Evolutionary conservation across 2,113 vertebrate species (phyloP), one percentile per base, ranked within the genome.

Genomic region (Chaetodon trifascialis): DNA sequence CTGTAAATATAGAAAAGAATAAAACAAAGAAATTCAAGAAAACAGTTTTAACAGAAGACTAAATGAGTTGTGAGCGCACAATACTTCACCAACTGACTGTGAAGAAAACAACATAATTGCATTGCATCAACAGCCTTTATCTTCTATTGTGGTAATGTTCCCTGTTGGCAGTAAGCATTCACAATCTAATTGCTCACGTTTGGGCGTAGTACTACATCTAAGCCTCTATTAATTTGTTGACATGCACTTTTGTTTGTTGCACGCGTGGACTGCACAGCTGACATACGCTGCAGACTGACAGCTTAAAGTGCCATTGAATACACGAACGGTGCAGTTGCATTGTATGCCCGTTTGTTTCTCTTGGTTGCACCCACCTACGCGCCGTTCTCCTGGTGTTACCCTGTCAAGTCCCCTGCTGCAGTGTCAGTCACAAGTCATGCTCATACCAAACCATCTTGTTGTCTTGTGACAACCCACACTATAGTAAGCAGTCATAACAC

Each of bases 341-440:
- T 80, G 86, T 68, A 19, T 17, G 59, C 59, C 42, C 19, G 25
- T 73, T 86, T 86, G 69, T 82, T 79, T 83, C 65, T 64, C 46
- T 68, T 67, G 60, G 73, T 67, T 78, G 81, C 79, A 84, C 72
- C 84, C 86, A 86, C 90, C 92, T 84, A 91, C 89, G 51, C 65
- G 16, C 42, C 0, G 15, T 86, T 86, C 65, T 30, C 59, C 74
- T 82, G 84, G 76, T 86, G 80, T 91, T 91, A 87, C 69, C 86
- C 91, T 91, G 93, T 89, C 92, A 94, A 88, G 87, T 82, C 74
- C 73, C 78, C 64, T 73, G 81, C 84, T 82, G 80, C 67, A 63
- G 78, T 89, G 92, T 95, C 94, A 93, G 86, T 93, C 90, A 93
- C 42, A 84, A 89, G 85, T 88, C 88, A 60, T 62, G 84, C 70